Conservation (phyloP, 2,113 vertebrate species). For the Crypturellus undulatus region DNA sequence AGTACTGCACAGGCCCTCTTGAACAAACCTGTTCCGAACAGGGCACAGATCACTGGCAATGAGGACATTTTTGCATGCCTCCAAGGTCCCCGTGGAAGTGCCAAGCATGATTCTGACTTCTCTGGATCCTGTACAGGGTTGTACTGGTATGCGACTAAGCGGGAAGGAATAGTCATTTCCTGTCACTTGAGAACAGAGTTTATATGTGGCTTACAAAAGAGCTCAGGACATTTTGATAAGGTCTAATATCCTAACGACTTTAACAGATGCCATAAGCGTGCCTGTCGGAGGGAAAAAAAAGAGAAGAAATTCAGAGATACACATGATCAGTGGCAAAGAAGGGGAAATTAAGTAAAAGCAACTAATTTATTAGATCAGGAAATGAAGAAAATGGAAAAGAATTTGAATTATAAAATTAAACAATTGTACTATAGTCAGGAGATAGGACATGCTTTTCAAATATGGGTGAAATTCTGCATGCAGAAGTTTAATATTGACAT, state of each 20-base stretch:
- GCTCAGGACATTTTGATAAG: not conserved
- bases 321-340: rapidly evolving
- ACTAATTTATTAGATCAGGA: not conserved
- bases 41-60: not conserved
- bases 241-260: not conserved
- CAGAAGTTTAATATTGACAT: not conserved
- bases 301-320: not conserved
- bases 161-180: not conserved
- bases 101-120: constrained; percentile 15
- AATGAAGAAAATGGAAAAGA: not conserved
- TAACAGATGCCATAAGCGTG: not conserved
- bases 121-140: not conserved
- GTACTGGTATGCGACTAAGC: not conserved
- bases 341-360: not conserved
- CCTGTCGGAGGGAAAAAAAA: not conserved
- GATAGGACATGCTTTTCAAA: not conserved
- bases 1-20: not conserved
- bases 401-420: not conserved
- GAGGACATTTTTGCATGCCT: not conserved
- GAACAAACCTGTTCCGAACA: constrained; percentile 17
- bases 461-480: not conserved
- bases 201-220: not conserved
- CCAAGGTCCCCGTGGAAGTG: not conserved
- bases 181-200: not conserved
- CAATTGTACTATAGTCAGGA: not conserved